Conservation (phyloP, 2,113 vertebrate species). For the Pantherophis guttatus region DNA sequence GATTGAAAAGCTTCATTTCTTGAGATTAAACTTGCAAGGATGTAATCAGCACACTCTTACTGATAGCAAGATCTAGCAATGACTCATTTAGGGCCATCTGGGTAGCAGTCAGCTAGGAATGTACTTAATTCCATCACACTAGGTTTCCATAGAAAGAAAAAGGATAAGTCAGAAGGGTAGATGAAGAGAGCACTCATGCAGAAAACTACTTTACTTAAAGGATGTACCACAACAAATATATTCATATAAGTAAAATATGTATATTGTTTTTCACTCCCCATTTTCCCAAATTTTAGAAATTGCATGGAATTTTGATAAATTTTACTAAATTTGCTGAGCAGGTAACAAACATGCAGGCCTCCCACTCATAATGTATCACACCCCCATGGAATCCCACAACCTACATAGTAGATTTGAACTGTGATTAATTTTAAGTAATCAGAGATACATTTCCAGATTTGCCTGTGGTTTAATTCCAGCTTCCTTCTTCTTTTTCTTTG, state of each 20-base stretch:
- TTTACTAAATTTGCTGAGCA: background rate
- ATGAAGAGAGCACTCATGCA: background rate
- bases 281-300: background rate
- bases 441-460: background rate
- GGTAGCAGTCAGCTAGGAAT: conserved; percentile 14
- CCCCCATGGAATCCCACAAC: background rate
- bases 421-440: background rate
- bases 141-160: background rate
- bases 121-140: background rate
- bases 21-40: background rate
- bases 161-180: background rate
- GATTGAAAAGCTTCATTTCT: conserved; percentile 52
- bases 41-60: conserved; percentile 38
- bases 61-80: conserved; percentile 27
- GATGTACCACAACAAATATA: background rate
- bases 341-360: background rate
- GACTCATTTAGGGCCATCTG: conserved; percentile 40
- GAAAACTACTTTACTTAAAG: background rate
- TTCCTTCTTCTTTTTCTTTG: background rate
- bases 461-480: background rate
- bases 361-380: background rate
- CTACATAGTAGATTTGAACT: background rate
- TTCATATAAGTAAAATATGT: background rate
- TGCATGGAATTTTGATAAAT: background rate
- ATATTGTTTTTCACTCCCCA: background rate